Evolutionary conservation across 1,140 invertebrate species (phyloP), one percentile per base, ranked within the genome.

Genomic region (Caenorhabditis remanei): DNA sequence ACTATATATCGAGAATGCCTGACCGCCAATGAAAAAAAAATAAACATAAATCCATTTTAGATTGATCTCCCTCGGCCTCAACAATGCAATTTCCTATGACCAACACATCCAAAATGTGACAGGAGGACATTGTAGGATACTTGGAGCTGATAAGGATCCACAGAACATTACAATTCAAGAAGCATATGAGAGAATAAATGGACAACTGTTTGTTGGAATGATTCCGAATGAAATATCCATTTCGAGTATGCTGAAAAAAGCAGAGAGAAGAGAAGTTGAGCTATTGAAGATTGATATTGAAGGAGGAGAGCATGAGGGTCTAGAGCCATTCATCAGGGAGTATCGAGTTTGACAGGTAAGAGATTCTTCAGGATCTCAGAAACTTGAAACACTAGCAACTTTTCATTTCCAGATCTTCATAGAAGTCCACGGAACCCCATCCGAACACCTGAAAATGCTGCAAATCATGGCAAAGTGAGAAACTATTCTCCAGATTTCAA

Each of bases 131-230:
- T 71, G 65, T 24, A 46, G 5, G n/a, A 71, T 71, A 1, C 19
- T 71, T 40, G 65, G 41, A 16, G 65, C 65, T 71, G 65, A 71
- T 71, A 71, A 84, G 48, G 40, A 24, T 32, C n/a, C 40, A 14
- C 83, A 84, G 41, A 24, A 41, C 19, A 9, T 19, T 5, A 41
- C 40, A 61, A 84, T 56, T 1, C 21, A 32, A 24, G 9, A 41
- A 43, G 3, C 0, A 9, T 53, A 58, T 61, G 43, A 84, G 19
- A 58, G 24, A 32, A 83, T 56, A 32, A 24, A 14, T 32, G 48
- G 79, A 32, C 4, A 41, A 43, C 6, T 56, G 14, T 84, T 84
- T 21, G 41, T 84, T 56, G 50, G 56, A 84, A 61, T 56, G 43
- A 84, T 84, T 19, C 53, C 83, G 11, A 32, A 46, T 9, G n/a